Evolutionary conservation across 2,888 invertebrate species (phyloP), one percentile per base, ranked within the genome.

Genomic region (Oxystoma pomonae): DNA sequence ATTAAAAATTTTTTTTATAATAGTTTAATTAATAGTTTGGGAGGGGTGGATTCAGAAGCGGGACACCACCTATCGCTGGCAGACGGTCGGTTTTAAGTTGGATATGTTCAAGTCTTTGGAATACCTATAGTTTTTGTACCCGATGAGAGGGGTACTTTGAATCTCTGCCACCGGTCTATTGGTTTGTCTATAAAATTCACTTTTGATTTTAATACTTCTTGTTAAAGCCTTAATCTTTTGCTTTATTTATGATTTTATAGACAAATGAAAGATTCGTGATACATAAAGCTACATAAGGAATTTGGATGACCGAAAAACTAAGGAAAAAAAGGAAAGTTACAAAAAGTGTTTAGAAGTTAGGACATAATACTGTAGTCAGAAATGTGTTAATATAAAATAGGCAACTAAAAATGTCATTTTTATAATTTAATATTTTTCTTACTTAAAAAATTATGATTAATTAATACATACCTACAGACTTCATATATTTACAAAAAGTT

Each of bases 301-400:
- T 81, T 80, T 81, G 81, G 81, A 80, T 81, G 76, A 79, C 75
- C 73, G 75, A 78, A 76, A 74, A 72, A 74, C 73, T 72, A 72
- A 67, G 67, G 67, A 66, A 65, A 69, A 66, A 66, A 65, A 61
- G 60, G 67, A 72, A 67, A 70, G 68, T 67, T 59, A 63, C 58
- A 64, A 61, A 63, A 60, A 63, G 64, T 66, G 66, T 67, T 65
- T 63, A 65, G 70, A 71, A 66, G 75, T 35, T 35, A 77, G 76
- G 74, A 72, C 74, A n/a, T n/a, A n/a, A n/a, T n/a, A n/a, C n/a
- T n/a, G n/a, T n/a, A n/a, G n/a, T n/a, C n/a, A n/a, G n/a, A n/a
- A n/a, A 9, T 17, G 53, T 53, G 5, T 53, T 19, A 53, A 50
- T 12, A 55, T 55, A 9, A 55, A 55, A 55, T 16, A 57, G 7